These are phyloP conservation scores for Mesorhabditis belari DNA, from an alignment of 2,888 invertebrate species.

Conservation along the genomic window DNA sequence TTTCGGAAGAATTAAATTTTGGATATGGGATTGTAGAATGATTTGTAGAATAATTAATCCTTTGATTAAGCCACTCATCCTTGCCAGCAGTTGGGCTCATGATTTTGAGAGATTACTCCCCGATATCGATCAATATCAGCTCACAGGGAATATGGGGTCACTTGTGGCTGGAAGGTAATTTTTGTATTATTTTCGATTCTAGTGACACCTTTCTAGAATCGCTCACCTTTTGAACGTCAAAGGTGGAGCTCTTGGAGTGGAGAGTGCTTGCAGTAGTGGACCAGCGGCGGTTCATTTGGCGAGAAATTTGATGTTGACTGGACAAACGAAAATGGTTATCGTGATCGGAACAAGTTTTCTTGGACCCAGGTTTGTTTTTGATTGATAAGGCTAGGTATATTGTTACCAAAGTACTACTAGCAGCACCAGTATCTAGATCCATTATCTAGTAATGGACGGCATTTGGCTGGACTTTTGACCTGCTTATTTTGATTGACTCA, in stretches of 20 bases:
- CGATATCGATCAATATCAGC: constrained; percentile 26
- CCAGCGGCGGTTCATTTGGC: constrained; percentile 60
- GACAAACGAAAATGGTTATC: constrained; percentile 67
- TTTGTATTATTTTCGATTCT: background rate
- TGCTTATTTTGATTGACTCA: too few species aligned
- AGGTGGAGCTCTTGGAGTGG: constrained; percentile 85
- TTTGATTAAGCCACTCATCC: constrained; percentile 16
- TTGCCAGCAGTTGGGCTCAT: constrained; percentile 25
- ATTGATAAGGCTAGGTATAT: too few species aligned
- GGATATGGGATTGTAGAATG: constrained; percentile 2
- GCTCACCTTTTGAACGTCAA: constrained; percentile 88
- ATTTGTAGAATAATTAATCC: constrained; percentile 20
- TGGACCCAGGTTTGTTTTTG: constrained; percentile 17
- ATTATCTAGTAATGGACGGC: too few species aligned
- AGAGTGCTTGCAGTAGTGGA: constrained; percentile 93
- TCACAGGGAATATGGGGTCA: constrained; percentile 25
- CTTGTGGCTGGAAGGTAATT: constrained; percentile 28
- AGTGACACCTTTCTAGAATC: constrained; percentile 59
- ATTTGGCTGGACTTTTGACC: too few species aligned
- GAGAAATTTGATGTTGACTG: constrained; percentile 67
- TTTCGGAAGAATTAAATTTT: background rate
- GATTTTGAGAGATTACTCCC: constrained; percentile 27
- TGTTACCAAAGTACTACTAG: too few species aligned
- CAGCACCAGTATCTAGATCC: too few species aligned
- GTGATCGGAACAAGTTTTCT: constrained; percentile 48